Base-by-base conservation (phyloP, 2,113 vertebrate genomes). In the Scophthalmus maximus region DNA sequence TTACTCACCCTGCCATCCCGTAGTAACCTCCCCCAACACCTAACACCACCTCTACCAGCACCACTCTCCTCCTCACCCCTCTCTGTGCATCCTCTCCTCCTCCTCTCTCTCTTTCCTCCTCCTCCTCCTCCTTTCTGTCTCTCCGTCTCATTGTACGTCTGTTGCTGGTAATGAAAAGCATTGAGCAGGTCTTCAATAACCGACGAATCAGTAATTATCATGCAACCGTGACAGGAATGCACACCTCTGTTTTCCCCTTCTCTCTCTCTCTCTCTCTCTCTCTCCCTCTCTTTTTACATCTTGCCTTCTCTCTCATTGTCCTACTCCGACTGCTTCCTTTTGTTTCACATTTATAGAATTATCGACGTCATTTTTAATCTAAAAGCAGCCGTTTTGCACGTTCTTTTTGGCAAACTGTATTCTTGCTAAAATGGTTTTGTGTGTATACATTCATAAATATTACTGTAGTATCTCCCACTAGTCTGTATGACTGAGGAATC, bases 161-260 rank as follows among this genome's bases (percentile, higher is more conserved):
- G 92, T 93, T 93, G 93, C 93, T 90, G 87, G 85, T 95, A 94
- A 94, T 94, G 93, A 95, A 94, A 92, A 92, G 90, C 60, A 42
- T 91, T 91, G 88, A 95, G 87, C 90, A 91, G 93, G 89, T 92
- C 93, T 95, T 95, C 91, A 93, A 92, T 88, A 93, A 90, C 91
- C 85, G 93, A 92, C 92, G 92, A 89, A 92, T 91, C 82, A 87
- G 88, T 94, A 93, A 95, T 96, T 94, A 95, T 91, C 87, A 88
- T 91, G 85, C 81, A 87, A 76, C 90, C 93, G 91, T 94, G 94
- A 94, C 90, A 93, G 92, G 93, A 95, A 95, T 94, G 90, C 77
- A 71, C 80, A 88, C 82, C 69, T 71, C 63, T 4, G 5, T 58
- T 64, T 46, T 36, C 47, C 12, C 52, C 20, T 18, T 49, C n/a